Base-by-base conservation (phyloP, 2,888 invertebrate species). In the Tiliacea aurago region DNA sequence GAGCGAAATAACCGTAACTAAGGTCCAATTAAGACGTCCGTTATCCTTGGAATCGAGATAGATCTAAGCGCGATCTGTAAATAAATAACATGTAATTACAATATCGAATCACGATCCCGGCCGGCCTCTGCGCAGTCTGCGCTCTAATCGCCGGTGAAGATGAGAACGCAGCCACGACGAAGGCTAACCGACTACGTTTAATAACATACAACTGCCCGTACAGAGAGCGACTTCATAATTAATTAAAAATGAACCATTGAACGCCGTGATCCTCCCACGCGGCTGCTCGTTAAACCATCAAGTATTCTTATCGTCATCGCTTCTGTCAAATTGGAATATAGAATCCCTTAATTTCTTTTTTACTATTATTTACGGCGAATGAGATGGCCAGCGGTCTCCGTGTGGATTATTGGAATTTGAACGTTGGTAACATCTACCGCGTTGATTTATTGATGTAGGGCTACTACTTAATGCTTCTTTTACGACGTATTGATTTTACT, bases 31-130 rank as follows among this genome's bases (percentile, higher is more conserved):
- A 95, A 94, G 92, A 91, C 89, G 94, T 95, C 93, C 91, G 92
- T 93, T 94, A 95, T 94, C 94, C 94, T 95, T 94, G 93, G 91
- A 90, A 91, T 89, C 93, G 89, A 92, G 92, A 93, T 93, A 92
- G 90, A 92, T 90, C 90, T 90, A 89, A 90, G 89, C 87, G 89
- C 90, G 88, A 91, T 91, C 89, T 89, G 92, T 92, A 93, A 94
- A 94, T 95, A 94, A 95, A 94, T 94, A 93, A 94, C 91, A 91
- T 90, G 92, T 94, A 95, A 95, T 95, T 95, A 95, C 94, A 93
- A 94, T 93, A 94, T 94, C 90, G 93, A 93, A 94, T 95, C 95
- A 95, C 95, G 96, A 95, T 92, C 90, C 90, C 87, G 90, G 73
- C 85, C 89, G 91, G 90, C 93, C 93, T 92, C 91, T 84, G 90